phyloP scores from a whole-genome alignment of 2,888 invertebrate genomes.

The Prenolepis imparis region DNA sequence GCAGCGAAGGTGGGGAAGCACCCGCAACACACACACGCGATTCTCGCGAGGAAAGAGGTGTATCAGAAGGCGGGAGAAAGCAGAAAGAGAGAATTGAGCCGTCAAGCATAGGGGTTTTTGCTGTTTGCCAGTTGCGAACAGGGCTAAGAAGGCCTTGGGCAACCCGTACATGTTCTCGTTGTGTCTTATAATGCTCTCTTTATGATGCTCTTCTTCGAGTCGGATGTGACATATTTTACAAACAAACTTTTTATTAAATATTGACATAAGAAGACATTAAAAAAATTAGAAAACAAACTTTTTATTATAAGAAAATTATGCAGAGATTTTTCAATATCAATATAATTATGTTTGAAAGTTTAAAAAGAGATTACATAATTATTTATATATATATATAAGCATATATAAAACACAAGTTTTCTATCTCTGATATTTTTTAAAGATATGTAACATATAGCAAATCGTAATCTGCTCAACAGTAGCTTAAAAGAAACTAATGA shows the following conservation, averaged over 20 bases:
- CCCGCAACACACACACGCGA: constrained; percentile 54
- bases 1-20: constrained; percentile 40
- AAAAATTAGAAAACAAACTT: background rate
- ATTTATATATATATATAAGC: constrained; percentile 15
- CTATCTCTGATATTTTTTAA: background rate
- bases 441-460: background rate
- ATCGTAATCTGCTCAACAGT: background rate
- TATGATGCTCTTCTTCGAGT: background rate
- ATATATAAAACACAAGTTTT: background rate
- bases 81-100: constrained; percentile 47
- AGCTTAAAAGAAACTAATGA: background rate
- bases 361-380: background rate
- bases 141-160: constrained; percentile 49
- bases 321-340: background rate
- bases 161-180: constrained; percentile 6
- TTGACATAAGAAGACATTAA: background rate
- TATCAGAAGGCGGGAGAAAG: constrained; percentile 42
- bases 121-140: constrained; percentile 58
- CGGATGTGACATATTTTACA: background rate
- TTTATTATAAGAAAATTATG: background rate
- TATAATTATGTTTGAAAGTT: background rate
- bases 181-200: constrained; percentile 19
- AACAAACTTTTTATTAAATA: constrained; percentile 10
- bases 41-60: constrained; percentile 65
- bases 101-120: constrained; percentile 65